These are phyloP conservation scores for Alouatta palliata DNA, from an alignment of 2,113 vertebrate genomes.

Conservation along the genomic window DNA sequence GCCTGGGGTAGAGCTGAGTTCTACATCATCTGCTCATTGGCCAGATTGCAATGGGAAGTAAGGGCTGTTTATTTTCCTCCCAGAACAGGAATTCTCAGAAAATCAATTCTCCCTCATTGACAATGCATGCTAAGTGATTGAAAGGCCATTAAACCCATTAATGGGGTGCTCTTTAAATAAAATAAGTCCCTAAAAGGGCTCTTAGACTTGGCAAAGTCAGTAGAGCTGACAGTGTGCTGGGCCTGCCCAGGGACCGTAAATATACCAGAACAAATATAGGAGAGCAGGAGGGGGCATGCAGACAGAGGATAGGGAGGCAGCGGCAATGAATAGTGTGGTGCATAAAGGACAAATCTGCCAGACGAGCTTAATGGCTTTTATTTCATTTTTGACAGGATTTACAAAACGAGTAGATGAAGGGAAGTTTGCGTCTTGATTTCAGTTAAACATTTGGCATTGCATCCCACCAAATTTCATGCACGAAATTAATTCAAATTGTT, in stretches of 20 bases:
- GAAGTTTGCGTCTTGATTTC: slow-evolving; percentile 75
- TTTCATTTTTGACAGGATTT: slow-evolving; percentile 72
- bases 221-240: slow-evolving; percentile 40
- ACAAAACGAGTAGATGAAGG: slow-evolving; percentile 39
- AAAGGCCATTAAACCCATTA: slow-evolving; percentile 78
- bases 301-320: neutral
- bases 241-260: slow-evolving; percentile 61
- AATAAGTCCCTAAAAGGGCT: slow-evolving; percentile 75
- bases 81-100: slow-evolving; percentile 68
- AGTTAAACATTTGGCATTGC: slow-evolving; percentile 75
- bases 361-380: slow-evolving; percentile 57
- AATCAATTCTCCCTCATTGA: slow-evolving; percentile 77
- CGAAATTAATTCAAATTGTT: slow-evolving; percentile 75
- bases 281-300: neutral
- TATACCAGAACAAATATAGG: slow-evolving; percentile 47
- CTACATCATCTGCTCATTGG: neutral
- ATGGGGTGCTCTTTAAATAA: slow-evolving; percentile 79
- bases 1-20: neutral
- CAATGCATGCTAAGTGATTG: slow-evolving; percentile 76
- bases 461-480: slow-evolving; percentile 62
- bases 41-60: neutral
- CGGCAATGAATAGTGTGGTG: neutral
- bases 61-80: slow-evolving; percentile 70
- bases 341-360: slow-evolving; percentile 52
- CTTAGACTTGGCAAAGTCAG: slow-evolving; percentile 67